Conservation (phyloP, 2,113 vertebrate species). For the Lophotis ruficrista region DNA sequence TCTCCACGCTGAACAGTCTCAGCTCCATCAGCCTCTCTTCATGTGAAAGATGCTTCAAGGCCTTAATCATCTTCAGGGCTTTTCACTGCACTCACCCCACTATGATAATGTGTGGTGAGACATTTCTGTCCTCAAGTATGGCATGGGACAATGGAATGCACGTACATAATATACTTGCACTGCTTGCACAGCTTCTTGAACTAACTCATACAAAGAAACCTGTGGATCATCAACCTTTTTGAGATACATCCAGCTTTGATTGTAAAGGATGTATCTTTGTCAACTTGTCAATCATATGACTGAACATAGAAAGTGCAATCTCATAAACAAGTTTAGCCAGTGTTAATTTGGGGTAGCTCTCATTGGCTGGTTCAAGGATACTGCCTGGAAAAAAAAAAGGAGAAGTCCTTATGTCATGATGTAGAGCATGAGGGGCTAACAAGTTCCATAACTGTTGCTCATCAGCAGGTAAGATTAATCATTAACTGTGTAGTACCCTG, state of each 20-base stretch:
- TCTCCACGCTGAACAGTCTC: background rate
- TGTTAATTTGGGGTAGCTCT: background rate
- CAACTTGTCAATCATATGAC: background rate
- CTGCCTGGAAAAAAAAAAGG: background rate
- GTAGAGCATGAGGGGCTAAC: background rate
- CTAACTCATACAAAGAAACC: background rate
- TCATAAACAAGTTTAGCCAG: background rate
- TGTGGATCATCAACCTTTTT: background rate
- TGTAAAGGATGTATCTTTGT: background rate
- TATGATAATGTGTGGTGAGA: background rate
- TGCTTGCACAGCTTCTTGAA: background rate
- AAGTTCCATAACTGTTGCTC: background rate
- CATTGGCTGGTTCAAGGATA: background rate
- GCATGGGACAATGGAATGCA: background rate
- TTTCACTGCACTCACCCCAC: background rate
- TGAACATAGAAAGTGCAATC: background rate
- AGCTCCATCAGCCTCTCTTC: background rate
- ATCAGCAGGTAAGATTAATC: background rate
- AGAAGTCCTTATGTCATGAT: background rate
- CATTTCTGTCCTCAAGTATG: background rate
- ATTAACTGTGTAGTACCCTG: background rate
- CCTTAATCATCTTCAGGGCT: background rate
- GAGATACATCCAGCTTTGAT: background rate
- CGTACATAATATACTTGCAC: background rate
- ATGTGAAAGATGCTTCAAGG: background rate